Percentiles rank a stretch among this genome's conserved stretches.
phyloP scores from a whole-genome alignment of 2,113 vertebrate genomes.

The Camarhynchus parvulus region DNA sequence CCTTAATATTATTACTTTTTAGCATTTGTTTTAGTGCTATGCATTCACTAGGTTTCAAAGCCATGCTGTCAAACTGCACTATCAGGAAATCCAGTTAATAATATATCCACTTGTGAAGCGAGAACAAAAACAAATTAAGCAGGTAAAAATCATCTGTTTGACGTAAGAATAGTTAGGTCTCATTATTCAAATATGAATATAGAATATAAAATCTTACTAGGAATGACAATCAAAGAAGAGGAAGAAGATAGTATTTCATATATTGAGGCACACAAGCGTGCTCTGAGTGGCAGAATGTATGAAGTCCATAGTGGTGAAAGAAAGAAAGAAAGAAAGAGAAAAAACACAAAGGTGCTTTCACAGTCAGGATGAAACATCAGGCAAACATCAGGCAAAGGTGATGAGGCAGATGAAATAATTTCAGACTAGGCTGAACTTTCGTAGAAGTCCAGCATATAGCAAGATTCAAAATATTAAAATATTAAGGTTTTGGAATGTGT shows the following conservation, averaged over 20 bases:
- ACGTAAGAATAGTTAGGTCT: not conserved
- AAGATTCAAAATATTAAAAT: not conserved
- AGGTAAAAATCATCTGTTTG: not conserved
- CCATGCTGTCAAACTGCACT: not conserved
- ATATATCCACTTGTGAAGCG: not conserved
- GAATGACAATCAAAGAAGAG: not conserved
- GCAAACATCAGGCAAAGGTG: not conserved
- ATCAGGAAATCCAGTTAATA: not conserved
- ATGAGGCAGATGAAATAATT: not conserved
- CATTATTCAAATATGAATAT: not conserved
- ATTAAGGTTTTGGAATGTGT: not conserved
- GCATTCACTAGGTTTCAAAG: not conserved
- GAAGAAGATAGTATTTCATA: not conserved
- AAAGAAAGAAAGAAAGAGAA: not conserved
- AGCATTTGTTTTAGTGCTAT: not conserved
- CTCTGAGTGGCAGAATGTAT: not conserved
- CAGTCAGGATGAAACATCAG: not conserved
- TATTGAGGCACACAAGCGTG: not conserved
- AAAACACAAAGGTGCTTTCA: not conserved
- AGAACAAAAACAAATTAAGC: not conserved
- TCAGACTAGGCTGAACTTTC: not conserved
- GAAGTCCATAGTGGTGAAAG: not conserved
- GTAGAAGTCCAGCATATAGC: not conserved
- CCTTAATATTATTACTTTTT: not conserved
- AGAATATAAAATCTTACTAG: not conserved